Evolutionary conservation across 1,140 invertebrate genomes (phyloP), one percentile per base, ranked within the genome.

Genomic region (Pseudomyrmex pallidus): DNA sequence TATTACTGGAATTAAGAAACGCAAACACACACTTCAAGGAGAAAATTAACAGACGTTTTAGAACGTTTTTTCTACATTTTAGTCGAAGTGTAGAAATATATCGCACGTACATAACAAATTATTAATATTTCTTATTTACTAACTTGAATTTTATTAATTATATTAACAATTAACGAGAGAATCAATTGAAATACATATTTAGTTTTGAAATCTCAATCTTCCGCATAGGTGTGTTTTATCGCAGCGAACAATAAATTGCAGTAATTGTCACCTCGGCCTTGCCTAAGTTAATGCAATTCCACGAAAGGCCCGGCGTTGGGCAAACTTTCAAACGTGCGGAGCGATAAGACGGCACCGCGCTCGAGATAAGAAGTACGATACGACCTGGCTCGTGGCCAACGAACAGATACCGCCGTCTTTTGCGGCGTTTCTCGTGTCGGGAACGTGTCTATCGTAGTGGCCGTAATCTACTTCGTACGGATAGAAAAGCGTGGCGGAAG

Each of bases 241-340:
- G 68, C 35, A 17, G 44, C 67, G 50, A 12, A 48, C 46, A 77
- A 50, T 61, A n/a, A n/a, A 48, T 54, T 20, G 17, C 56, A 89
- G 88, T 85, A 89, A 90, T 91, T 87, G 85, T 83, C 83, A 87
- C 83, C 85, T 84, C 88, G 85, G 77, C 85, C 90, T 86, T 87
- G 89, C 85, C 62, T 82, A 82, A 85, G 73, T 68, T 74, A 86
- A 85, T 76, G 74, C 85, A 66, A 87, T 87, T 87, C 82, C 67
- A 54, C 74, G 85, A 84, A 87, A 87, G 61, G 73, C 82, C 72
- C 63, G 35, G 35, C 35, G 85, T 84, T 74, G 80, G 22, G 80
- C 59, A 87, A 84, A 87, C 85, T 87, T 87, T 87, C 82, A 57
- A 87, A 80, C 82, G 61, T 44, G 61, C 54, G 59, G 17, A 35